These are phyloP conservation scores for Magallana angulata DNA, from an alignment of 1,140 invertebrate genomes.

Conservation along the genomic window DNA sequence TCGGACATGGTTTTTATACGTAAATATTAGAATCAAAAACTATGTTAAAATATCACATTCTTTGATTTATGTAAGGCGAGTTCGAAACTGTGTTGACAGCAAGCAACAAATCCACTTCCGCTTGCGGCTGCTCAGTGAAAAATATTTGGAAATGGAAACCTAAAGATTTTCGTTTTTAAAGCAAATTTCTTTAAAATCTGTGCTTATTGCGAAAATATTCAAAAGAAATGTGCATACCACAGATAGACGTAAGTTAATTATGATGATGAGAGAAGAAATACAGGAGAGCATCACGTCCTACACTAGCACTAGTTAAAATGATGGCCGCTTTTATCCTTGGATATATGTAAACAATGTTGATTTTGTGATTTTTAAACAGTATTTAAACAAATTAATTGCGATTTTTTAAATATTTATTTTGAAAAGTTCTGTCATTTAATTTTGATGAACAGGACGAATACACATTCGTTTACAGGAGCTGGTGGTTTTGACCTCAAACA, in stretches of 20 bases:
- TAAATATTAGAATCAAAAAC: too few relatives aligned
- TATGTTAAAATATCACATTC: too few relatives aligned
- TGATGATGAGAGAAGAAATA: not conserved
- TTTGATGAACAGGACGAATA: too few relatives aligned
- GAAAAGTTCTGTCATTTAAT: too few relatives aligned
- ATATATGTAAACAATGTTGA: conserved; percentile 21
- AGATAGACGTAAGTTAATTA: not conserved
- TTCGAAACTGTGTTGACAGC: not conserved
- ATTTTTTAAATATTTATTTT: not conserved
- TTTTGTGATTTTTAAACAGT: not conserved
- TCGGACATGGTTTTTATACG: too few relatives aligned
- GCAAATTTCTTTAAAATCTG: not conserved
- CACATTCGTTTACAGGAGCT: too few relatives aligned
- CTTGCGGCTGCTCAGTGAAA: conserved; percentile 20
- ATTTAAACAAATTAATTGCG: not conserved
- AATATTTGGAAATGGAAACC: conserved; percentile 19
- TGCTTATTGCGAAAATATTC: not conserved
- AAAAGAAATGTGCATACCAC: not conserved
- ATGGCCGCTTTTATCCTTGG: conserved; percentile 21
- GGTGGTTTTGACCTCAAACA: too few relatives aligned
- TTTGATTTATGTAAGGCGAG: not conserved
- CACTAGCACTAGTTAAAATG: not conserved
- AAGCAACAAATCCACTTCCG: not conserved
- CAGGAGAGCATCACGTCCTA: not conserved
- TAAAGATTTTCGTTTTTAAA: not conserved